Conservation (phyloP, 2,113 vertebrate species). For the Diadophis punctatus region DNA sequence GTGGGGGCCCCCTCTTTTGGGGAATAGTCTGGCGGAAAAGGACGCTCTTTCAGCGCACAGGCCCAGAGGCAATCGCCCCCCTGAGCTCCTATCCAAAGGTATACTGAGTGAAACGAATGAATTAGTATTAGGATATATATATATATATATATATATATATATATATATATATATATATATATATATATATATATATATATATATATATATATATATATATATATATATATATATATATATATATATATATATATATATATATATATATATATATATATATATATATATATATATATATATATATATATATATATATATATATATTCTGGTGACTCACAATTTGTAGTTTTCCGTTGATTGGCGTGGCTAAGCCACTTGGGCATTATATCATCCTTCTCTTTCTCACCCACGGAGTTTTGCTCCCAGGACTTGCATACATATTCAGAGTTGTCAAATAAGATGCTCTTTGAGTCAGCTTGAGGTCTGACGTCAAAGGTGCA, state of each 20-base stretch:
- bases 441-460: neutral
- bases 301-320: too few relatives aligned
- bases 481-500: neutral
- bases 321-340: neutral
- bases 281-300: too few relatives aligned
- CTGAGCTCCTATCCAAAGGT: neutral
- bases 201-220: too few relatives aligned
- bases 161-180: too few relatives aligned
- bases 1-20: neutral
- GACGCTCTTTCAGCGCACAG: neutral
- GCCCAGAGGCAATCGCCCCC: neutral
- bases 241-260: too few relatives aligned
- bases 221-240: too few relatives aligned
- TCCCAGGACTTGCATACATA: neutral
- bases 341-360: neutral
- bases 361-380: neutral
- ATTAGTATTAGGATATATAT: neutral
- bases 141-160: too few relatives aligned
- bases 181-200: too few relatives aligned
- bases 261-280: too few relatives aligned
- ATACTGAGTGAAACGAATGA: neutral
- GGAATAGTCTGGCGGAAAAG: neutral
- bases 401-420: neutral
- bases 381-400: neutral
- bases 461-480: neutral